phyloP scores from a whole-genome alignment of 1,140 invertebrate genomes.

The Drosophila melanica region DNA sequence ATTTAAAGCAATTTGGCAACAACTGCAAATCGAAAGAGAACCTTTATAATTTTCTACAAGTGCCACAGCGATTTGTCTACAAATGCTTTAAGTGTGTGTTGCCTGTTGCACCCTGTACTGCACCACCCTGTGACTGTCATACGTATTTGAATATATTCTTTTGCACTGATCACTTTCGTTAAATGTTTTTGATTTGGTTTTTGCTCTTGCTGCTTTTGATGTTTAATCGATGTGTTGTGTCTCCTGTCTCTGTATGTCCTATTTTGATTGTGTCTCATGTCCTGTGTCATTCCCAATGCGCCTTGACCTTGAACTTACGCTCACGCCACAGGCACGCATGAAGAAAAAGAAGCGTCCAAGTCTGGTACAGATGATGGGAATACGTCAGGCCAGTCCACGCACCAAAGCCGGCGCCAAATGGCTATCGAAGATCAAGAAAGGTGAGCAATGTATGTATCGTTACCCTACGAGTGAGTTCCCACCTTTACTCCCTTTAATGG shows the following conservation, averaged over 20 bases:
- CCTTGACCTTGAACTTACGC: slow-evolving; percentile 52
- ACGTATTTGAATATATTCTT: not conserved
- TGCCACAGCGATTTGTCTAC: slow-evolving; percentile 18
- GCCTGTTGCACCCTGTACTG: slow-evolving; percentile 35
- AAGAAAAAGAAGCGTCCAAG: slow-evolving; percentile 91
- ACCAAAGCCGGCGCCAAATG: slow-evolving; percentile 93
- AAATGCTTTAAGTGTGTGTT: slow-evolving; percentile 80
- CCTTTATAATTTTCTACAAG: slow-evolving; percentile 37
- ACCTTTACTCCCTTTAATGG: not conserved
- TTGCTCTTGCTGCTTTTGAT: slow-evolving; percentile 43
- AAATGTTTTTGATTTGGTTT: not conserved
- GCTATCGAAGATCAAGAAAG: slow-evolving; percentile 93
- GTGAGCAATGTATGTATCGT: slow-evolving; percentile 84
- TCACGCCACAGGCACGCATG: slow-evolving; percentile 85
- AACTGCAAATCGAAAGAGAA: slow-evolving; percentile 53
- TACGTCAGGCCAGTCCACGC: slow-evolving; percentile 90
- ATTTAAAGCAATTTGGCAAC: slow-evolving; percentile 84
- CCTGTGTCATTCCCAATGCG: slow-evolving; percentile 64
- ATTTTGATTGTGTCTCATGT: slow-evolving; percentile 53
- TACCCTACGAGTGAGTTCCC: slow-evolving; percentile 50
- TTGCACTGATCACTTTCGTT: slow-evolving; percentile 20
- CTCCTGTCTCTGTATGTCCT: slow-evolving; percentile 65
- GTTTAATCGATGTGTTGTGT: slow-evolving; percentile 58
- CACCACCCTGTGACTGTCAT: slow-evolving; percentile 17
- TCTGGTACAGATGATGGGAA: slow-evolving; percentile 91